A percentile compares a stretch with the other conserved stretches of the same genome.
Evolutionary conservation across 2,113 vertebrate genomes (phyloP).

Genomic region (Chionis minor): DNA sequence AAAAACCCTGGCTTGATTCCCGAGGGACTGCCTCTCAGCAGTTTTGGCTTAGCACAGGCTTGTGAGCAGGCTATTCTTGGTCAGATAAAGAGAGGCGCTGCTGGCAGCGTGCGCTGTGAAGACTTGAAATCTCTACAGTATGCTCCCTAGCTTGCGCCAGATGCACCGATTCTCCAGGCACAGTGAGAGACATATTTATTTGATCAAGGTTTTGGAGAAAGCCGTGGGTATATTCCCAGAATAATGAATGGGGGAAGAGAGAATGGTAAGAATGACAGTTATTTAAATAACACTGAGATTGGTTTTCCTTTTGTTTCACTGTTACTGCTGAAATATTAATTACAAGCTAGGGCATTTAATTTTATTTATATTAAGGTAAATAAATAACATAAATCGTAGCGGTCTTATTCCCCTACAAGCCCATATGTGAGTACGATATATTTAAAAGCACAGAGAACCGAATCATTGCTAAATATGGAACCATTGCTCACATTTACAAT

Average conservation of each 20-base stretch:
- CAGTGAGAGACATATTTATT: constrained; percentile 13
- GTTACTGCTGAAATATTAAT: not conserved
- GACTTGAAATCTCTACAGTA: constrained; percentile 6
- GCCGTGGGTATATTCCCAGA: not conserved
- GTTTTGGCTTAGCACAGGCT: not conserved
- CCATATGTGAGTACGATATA: not conserved
- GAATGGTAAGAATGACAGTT: not conserved
- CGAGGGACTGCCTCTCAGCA: not conserved
- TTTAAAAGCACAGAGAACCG: not conserved
- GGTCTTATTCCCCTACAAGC: not conserved
- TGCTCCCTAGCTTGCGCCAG: not conserved
- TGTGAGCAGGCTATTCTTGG: constrained; percentile 5
- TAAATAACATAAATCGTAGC: not conserved
- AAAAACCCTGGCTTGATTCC: constrained; percentile 27
- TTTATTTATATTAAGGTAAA: not conserved
- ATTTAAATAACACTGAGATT: not conserved
- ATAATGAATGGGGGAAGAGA: not conserved
- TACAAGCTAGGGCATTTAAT: not conserved
- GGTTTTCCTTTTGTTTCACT: not conserved
- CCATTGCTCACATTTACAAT: not conserved
- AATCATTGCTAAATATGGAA: not conserved
- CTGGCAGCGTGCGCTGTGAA: not conserved
- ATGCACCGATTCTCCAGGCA: not conserved
- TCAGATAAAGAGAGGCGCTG: constrained; percentile 9
- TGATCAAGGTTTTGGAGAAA: constrained; percentile 1